Conservation (phyloP, 2,113 vertebrate genomes). For the Scytalopus superciliaris region DNA sequence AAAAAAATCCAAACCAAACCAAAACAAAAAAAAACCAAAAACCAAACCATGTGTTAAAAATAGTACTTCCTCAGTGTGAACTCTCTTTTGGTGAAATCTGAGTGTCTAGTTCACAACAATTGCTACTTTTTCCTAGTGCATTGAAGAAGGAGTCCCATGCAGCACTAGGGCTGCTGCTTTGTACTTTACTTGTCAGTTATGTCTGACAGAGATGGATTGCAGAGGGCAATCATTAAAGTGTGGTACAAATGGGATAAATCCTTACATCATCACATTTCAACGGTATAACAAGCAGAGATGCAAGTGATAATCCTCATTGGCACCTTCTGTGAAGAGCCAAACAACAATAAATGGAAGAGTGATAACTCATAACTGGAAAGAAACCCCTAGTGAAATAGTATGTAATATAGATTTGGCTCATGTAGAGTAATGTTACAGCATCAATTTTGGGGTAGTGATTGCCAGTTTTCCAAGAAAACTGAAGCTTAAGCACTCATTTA, state of each 20-base stretch:
- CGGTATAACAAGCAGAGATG: neutral
- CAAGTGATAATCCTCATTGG: neutral
- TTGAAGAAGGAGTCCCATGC: neutral
- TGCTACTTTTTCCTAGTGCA: neutral
- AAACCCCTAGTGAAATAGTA: neutral
- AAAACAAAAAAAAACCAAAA: too few relatives aligned
- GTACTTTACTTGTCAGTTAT: neutral
- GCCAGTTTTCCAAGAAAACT: neutral
- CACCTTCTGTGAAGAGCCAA: neutral
- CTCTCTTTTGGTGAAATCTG: neutral
- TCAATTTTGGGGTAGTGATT: neutral
- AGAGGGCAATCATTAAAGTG: neutral
- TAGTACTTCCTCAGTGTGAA: fast-evolving
- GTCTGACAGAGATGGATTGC: neutral
- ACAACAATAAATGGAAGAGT: neutral
- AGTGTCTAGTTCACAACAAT: neutral
- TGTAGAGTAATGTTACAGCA: neutral
- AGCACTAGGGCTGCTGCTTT: neutral
- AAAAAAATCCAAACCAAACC: too few relatives aligned
- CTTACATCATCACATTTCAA: neutral
- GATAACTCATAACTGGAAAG: neutral
- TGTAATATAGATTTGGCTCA: neutral
- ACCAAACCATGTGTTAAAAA: too few relatives aligned
- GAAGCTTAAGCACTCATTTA: neutral
- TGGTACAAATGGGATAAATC: neutral